Evolutionary conservation across 2,797 vertebrate species (phyloP).

Genomic region (Mormyrus hasselquistii): DNA sequence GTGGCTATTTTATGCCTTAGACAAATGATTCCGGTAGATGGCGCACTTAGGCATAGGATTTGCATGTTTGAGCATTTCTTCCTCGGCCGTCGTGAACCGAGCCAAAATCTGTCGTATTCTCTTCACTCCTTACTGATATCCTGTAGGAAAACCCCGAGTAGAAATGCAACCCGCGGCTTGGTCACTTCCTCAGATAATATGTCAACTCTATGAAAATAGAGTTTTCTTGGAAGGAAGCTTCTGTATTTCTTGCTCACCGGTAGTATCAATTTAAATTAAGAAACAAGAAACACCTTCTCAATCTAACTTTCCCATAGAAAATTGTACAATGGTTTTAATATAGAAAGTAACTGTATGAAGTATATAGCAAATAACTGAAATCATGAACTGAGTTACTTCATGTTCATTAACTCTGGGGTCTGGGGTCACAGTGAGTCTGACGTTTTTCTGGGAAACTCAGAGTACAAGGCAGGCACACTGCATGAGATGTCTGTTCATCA

Average conservation of each 20-base stretch:
- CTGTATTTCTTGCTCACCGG: background rate
- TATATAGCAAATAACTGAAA: background rate
- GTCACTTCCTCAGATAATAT: conserved; percentile 24
- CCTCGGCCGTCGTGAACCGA: background rate
- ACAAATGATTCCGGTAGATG: background rate
- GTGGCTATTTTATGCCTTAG: background rate
- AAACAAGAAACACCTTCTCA: background rate
- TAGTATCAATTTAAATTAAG: conserved; percentile 16
- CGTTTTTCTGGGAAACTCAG: background rate
- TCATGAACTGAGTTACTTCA: background rate
- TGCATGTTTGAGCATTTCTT: background rate
- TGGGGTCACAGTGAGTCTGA: background rate
- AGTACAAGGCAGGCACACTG: background rate
- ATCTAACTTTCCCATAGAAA: conserved; percentile 5
- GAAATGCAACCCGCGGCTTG: conserved; percentile 31
- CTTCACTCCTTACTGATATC: conserved; percentile 18
- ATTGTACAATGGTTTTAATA: background rate
- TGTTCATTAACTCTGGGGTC: background rate
- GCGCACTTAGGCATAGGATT: background rate
- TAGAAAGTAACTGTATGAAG: background rate
- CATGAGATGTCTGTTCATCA: background rate
- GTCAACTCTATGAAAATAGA: conserved; percentile 23
- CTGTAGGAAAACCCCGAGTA: conserved; percentile 23
- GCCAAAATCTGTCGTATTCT: background rate
- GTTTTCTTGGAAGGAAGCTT: conserved; percentile 28